Evolutionary conservation across 1,140 invertebrate species (phyloP), one percentile per base, ranked within the genome.

Genomic region (Branchinecta lynchi): DNA sequence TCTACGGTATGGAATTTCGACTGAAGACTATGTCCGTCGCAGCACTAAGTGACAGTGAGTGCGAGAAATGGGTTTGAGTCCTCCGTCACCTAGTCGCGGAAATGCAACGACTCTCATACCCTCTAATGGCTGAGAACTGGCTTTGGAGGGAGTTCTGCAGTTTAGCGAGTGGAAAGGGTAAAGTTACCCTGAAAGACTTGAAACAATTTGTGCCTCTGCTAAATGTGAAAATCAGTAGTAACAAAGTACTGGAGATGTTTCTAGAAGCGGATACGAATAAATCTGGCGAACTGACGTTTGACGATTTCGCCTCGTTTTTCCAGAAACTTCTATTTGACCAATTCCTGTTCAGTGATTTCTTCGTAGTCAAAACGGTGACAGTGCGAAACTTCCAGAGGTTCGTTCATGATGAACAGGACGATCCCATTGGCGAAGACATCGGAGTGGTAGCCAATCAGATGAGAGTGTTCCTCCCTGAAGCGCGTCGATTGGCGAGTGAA

Each of bases 121-220:
- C 89, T 21, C 79, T 93, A 45, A 88, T 92, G 80, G 86, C 96
- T 12, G 90, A 96, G 80, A 84, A 89, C 74, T 96, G 92, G 92
- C 79, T 98, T 3, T 80, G 92, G 66, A 92, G 91, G 77, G 92
- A 96, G 78, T 96, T 96, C 82, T 96, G 95, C 80, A 80, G 83
- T 6, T 91, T 96, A 84, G 89, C 92, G 79, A 92, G 85, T 76
- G 76, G 51, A 60, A 60, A 60, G 17, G 17, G 73, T 76, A 93
- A 90, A 70, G 84, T 96, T 9, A 89, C 87, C 12, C 77, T 96
- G 69, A 96, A 94, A 78, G 92, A 96, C 77, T 80, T 97, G 7
- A 96, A 96, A 80, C 84, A 85, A 17, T 96, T 96, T 81, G 80
- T 97, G 67, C 87, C 90, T 66, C 86, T 87, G 81, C 85, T 96